Percentiles rank a stretch among this genome's conserved stretches.
These are phyloP conservation scores for Hydrozoanthus tunicans DNA, from an alignment of 64 coral and sea anemone genomes.

Conservation along the genomic window DNA sequence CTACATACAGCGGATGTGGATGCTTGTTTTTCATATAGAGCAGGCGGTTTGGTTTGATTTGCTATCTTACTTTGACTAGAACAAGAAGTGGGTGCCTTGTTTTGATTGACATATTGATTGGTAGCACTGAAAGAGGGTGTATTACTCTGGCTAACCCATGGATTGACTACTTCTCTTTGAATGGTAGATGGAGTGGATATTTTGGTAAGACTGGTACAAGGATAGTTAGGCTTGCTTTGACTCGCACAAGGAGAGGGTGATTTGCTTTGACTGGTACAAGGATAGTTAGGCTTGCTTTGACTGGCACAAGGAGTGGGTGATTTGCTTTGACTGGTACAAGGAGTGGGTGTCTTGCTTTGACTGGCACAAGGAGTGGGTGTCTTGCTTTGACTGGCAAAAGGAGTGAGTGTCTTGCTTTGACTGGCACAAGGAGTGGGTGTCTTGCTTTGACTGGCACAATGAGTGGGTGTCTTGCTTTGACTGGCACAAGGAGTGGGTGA, in stretches of 20 bases:
- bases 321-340: background rate
- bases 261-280: background rate
- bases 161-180: background rate
- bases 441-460: background rate
- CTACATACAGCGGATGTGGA: background rate
- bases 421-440: background rate
- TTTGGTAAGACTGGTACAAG: background rate
- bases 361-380: background rate
- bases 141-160: background rate
- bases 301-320: conserved; percentile 5
- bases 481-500: background rate
- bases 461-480: background rate
- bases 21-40: background rate
- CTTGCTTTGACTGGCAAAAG: background rate
- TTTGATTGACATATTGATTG: background rate
- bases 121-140: background rate
- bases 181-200: background rate
- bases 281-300: background rate
- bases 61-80: background rate
- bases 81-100: conserved; percentile 2
- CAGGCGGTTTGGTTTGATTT: background rate
- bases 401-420: background rate
- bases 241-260: background rate
- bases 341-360: background rate
- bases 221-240: conserved; percentile 34